phyloP scores from a whole-genome alignment of 1,140 invertebrate genomes.

The Tetramorium simillimum region DNA sequence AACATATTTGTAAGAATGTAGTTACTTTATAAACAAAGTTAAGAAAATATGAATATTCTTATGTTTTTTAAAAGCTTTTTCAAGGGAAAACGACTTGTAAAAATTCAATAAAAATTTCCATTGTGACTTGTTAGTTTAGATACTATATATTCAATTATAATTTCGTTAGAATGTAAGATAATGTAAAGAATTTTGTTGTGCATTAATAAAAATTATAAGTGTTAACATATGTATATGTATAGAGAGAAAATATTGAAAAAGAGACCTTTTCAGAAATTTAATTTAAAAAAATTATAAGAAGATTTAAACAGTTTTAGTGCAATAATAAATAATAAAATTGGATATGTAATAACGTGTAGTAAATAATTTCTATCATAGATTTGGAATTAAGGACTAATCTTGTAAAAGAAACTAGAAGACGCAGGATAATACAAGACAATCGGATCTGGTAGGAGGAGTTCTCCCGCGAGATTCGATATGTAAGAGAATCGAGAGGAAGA shows the following conservation, averaged over 20 bases:
- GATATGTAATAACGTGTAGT: neutral
- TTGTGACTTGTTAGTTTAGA: neutral
- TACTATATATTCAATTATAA: neutral
- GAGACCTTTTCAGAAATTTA: neutral
- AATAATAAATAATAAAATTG: neutral
- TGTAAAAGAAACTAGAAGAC: neutral
- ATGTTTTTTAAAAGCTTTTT: neutral
- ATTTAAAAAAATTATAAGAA: neutral
- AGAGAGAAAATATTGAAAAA: neutral
- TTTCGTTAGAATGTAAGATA: neutral
- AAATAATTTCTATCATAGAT: neutral
- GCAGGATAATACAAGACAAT: neutral
- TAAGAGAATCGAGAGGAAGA: slow-evolving; percentile 67
- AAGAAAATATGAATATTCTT: neutral
- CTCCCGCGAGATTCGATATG: slow-evolving; percentile 31
- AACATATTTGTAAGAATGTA: neutral
- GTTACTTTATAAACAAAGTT: neutral
- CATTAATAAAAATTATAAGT: neutral
- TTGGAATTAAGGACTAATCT: neutral
- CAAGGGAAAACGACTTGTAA: neutral
- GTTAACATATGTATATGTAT: neutral
- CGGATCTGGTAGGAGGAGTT: neutral
- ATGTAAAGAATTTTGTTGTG: neutral
- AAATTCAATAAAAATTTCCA: neutral
- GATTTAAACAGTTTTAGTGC: neutral